Conservation (phyloP, 2,888 invertebrate genomes). For the Acleris laterana region DNA sequence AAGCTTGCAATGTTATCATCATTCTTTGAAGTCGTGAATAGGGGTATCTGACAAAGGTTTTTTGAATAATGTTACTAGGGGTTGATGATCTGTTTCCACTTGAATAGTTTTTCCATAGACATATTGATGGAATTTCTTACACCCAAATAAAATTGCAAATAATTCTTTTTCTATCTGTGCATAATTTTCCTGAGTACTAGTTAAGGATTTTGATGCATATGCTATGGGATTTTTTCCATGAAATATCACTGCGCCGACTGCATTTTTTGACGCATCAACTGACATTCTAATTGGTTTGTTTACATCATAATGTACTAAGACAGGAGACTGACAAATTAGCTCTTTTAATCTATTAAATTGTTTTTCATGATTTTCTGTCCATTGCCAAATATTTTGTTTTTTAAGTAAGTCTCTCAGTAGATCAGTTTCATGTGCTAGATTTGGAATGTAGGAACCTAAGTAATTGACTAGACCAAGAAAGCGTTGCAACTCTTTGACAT, state of each 20-base stretch:
- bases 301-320: constrained; percentile 38
- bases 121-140: not conserved
- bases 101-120: constrained; percentile 31
- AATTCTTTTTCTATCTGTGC: constrained; percentile 39
- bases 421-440: constrained; percentile 35
- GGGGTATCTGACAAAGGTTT: constrained; percentile 29
- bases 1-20: constrained; percentile 30
- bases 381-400: constrained; percentile 44
- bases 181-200: constrained; percentile 41
- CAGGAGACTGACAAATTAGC: constrained; percentile 37
- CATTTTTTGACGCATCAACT: constrained; percentile 37
- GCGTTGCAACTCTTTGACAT: constrained; percentile 35
- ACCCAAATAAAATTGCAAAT: constrained; percentile 4
- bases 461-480: constrained; percentile 39
- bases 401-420: constrained; percentile 41
- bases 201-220: constrained; percentile 44
- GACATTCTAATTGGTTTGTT: constrained; percentile 34
- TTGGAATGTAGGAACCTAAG: constrained; percentile 37
- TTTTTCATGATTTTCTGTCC: constrained; percentile 43
- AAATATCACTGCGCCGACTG: constrained; percentile 40
- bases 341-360: constrained; percentile 31
- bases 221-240: constrained; percentile 43
- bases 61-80: constrained; percentile 4
- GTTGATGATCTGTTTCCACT: constrained; percentile 35
- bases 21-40: constrained; percentile 29